Evolutionary conservation across 2,888 invertebrate genomes (phyloP).

Genomic region (Caradrina kadenii): DNA sequence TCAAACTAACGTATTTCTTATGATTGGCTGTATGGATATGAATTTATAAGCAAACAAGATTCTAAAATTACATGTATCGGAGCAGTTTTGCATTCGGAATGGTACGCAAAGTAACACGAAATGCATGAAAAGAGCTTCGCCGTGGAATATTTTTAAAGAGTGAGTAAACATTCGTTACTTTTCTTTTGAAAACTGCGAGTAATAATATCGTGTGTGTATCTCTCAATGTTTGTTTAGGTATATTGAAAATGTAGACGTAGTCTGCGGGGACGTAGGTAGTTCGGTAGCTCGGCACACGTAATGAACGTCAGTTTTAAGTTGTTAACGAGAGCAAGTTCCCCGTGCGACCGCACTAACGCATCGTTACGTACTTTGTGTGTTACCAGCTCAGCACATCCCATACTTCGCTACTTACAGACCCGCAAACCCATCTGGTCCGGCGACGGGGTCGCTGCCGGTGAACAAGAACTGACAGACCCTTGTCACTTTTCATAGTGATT

Average conservation of each 20-base stretch:
- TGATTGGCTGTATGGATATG: constrained; percentile 37
- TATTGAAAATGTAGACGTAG: constrained; percentile 31
- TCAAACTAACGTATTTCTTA: constrained; percentile 40
- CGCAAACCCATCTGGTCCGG: background rate
- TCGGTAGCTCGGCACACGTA: constrained; percentile 20
- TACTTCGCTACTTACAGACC: constrained; percentile 13
- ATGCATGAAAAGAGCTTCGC: constrained; percentile 57
- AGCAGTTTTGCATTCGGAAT: constrained; percentile 62
- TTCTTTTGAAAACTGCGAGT: constrained; percentile 50
- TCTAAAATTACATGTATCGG: constrained; percentile 59
- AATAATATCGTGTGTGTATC: constrained; percentile 39
- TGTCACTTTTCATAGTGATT: background rate
- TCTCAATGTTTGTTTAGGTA: constrained; percentile 42
- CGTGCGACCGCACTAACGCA: constrained; percentile 27
- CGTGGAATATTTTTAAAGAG: constrained; percentile 59
- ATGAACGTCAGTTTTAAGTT: constrained; percentile 42
- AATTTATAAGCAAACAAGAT: constrained; percentile 57
- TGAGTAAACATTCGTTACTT: constrained; percentile 54
- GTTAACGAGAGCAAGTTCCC: constrained; percentile 35
- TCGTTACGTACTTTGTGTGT: constrained; percentile 31
- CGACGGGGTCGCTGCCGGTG: background rate
- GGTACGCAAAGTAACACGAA: constrained; percentile 55
- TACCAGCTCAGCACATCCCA: constrained; percentile 22
- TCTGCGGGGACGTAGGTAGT: background rate
- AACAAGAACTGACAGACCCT: background rate